phyloP scores from a whole-genome alignment of 2,888 invertebrate species.

The Lasius platythorax region DNA sequence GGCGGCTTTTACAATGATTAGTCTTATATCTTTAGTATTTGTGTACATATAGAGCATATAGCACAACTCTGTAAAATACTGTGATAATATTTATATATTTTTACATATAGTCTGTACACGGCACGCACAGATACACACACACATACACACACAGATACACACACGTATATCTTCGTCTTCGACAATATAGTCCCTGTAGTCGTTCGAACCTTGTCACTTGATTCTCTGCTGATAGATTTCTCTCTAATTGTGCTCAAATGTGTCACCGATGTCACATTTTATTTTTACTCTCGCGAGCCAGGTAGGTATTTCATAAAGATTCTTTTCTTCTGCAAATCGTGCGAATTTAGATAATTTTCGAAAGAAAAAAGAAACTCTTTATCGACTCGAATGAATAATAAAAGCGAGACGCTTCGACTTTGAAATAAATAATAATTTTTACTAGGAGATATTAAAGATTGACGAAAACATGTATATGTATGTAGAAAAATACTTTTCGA shows the following conservation, averaged over 20 bases:
- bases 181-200: slow-evolving; percentile 38
- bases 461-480: neutral
- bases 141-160: slow-evolving; percentile 55
- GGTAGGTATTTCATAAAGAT: slow-evolving; percentile 42
- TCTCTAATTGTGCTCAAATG: slow-evolving; percentile 9
- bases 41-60: slow-evolving; percentile 81
- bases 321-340: neutral
- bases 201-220: slow-evolving; percentile 24
- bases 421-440: neutral
- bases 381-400: neutral
- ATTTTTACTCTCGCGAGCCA: slow-evolving; percentile 18
- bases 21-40: slow-evolving; percentile 75
- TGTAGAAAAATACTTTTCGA: neutral
- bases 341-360: neutral
- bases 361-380: neutral
- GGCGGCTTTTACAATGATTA: slow-evolving; percentile 62
- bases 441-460: neutral
- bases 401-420: neutral
- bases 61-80: slow-evolving; percentile 82
- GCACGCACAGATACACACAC: slow-evolving; percentile 58
- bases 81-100: slow-evolving; percentile 84
- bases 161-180: slow-evolving; percentile 45
- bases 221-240: slow-evolving; percentile 28
- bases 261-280: slow-evolving; percentile 16
- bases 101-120: slow-evolving; percentile 71